phyloP scores from a whole-genome alignment of 2,797 vertebrate genomes.

The Gambelia wislizenii region DNA sequence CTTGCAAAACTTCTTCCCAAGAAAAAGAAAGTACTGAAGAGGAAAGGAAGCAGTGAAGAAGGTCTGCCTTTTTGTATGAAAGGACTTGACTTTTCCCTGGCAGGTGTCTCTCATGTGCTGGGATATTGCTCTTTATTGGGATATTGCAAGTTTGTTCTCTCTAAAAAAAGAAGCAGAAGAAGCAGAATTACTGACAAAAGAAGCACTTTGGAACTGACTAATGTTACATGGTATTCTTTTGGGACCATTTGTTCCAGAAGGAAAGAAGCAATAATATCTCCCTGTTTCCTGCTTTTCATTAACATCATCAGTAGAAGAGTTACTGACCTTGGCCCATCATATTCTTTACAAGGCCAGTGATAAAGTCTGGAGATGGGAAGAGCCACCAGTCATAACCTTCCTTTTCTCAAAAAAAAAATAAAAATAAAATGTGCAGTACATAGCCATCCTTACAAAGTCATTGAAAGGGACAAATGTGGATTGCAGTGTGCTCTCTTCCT shows the following conservation, averaged over 20 bases:
- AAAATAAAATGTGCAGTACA: not conserved
- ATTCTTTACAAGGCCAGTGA: conserved; percentile 46
- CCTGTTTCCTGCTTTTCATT: conserved; percentile 54
- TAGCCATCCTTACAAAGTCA: conserved; percentile 41
- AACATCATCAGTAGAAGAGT: conserved; percentile 43
- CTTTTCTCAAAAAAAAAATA: conserved; percentile 23
- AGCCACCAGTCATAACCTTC: conserved; percentile 31
- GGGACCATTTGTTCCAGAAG: conserved; percentile 34
- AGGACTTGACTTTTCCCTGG: not conserved
- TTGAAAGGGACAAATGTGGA: not conserved
- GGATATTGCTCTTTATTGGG: conserved; percentile 26
- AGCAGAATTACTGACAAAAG: too few relatives aligned
- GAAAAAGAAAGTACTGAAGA: not conserved
- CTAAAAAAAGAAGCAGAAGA: conserved; percentile 13
- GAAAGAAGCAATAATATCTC: conserved; percentile 44
- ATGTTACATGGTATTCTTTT: conserved; percentile 46
- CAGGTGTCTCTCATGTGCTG: conserved; percentile 31
- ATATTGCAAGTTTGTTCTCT: not conserved
- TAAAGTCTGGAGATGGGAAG: conserved; percentile 50
- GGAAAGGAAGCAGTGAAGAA: not conserved
- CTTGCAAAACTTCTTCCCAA: too few relatives aligned
- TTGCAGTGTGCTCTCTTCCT: not conserved
- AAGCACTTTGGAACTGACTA: conserved; percentile 52
- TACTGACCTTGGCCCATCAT: conserved; percentile 43
- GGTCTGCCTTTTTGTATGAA: not conserved